These are phyloP conservation scores for Pemphigus obesinymphae DNA, from an alignment of 1,140 invertebrate species.

Conservation along the genomic window DNA sequence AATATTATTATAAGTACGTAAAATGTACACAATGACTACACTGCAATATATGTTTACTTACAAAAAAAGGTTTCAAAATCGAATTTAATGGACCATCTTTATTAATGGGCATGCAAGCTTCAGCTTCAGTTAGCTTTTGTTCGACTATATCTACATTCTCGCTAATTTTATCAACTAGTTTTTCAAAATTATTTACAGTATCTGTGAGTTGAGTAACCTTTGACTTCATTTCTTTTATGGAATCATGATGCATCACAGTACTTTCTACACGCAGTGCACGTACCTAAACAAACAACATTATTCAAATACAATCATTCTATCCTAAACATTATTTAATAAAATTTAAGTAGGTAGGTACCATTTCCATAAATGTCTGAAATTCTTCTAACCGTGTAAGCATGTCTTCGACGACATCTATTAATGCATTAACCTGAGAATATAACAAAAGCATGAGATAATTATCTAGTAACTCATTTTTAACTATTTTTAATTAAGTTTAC, in stretches of 20 bases:
- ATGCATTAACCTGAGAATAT: background rate
- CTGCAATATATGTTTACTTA: background rate
- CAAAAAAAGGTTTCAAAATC: slow-evolving; percentile 32
- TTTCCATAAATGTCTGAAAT: slow-evolving; percentile 38
- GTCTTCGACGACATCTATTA: slow-evolving; percentile 30
- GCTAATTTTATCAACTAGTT: slow-evolving; percentile 4
- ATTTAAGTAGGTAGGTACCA: too few relatives aligned
- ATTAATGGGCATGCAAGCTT: slow-evolving; percentile 20
- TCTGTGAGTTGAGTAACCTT: background rate
- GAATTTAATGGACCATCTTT: slow-evolving; percentile 18
- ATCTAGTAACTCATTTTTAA: background rate
- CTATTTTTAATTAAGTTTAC: background rate
- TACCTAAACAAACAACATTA: background rate
- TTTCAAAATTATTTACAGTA: slow-evolving; percentile 3
- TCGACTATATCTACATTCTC: slow-evolving; percentile 27
- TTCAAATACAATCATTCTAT: too few relatives aligned
- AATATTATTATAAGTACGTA: too few relatives aligned
- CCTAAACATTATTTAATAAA: too few relatives aligned
- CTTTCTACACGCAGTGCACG: slow-evolving; percentile 1
- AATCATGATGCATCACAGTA: slow-evolving; percentile 16
- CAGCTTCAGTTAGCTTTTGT: slow-evolving; percentile 24
- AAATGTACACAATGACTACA: background rate
- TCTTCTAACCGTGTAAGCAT: slow-evolving; percentile 25
- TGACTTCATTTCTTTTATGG: slow-evolving; percentile 13
- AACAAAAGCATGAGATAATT: background rate